Percentiles rank a stretch among this genome's conserved stretches.
Evolutionary conservation across 2,888 invertebrate species (phyloP).

Genomic region (Hanleya hanleyi): DNA sequence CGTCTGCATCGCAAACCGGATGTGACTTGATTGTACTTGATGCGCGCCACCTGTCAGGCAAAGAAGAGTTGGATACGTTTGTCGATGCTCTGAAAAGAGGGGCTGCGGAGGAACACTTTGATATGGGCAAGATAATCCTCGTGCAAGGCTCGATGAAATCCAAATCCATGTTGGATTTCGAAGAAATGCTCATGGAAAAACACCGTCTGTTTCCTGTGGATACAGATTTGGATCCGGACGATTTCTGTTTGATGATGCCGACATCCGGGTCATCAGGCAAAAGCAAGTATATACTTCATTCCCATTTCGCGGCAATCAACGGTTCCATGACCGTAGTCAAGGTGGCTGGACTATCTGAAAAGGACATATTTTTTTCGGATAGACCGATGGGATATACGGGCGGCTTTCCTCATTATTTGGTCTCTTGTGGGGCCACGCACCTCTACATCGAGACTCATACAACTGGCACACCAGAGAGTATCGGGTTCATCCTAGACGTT

Average conservation of each 20-base stretch:
- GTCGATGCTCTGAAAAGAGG: too few relatives aligned
- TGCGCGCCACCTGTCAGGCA: not conserved
- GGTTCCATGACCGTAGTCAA: not conserved
- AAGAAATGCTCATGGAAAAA: not conserved
- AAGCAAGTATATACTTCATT: conserved; percentile 8
- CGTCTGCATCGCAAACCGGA: not conserved
- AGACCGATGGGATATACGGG: conserved; percentile 6
- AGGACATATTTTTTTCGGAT: conserved; percentile 13
- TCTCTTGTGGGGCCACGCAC: not conserved
- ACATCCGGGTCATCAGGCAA: conserved; percentile 14
- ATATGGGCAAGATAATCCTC: not conserved
- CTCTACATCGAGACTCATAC: not conserved
- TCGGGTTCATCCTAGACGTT: not conserved
- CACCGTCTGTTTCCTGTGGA: not conserved
- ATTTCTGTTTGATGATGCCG: not conserved
- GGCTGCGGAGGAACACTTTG: too few relatives aligned
- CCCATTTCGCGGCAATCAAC: conserved; percentile 7
- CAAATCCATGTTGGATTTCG: not conserved
- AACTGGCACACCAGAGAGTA: not conserved
- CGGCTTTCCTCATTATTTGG: conserved; percentile 4
- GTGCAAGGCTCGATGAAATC: not conserved
- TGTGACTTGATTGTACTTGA: not conserved
- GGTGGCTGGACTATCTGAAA: not conserved
- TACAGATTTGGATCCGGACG: conserved; percentile 4
- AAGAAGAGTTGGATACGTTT: not conserved